Evolutionary conservation across 2,888 invertebrate genomes (phyloP).

Genomic region (Drosophila merina): DNA sequence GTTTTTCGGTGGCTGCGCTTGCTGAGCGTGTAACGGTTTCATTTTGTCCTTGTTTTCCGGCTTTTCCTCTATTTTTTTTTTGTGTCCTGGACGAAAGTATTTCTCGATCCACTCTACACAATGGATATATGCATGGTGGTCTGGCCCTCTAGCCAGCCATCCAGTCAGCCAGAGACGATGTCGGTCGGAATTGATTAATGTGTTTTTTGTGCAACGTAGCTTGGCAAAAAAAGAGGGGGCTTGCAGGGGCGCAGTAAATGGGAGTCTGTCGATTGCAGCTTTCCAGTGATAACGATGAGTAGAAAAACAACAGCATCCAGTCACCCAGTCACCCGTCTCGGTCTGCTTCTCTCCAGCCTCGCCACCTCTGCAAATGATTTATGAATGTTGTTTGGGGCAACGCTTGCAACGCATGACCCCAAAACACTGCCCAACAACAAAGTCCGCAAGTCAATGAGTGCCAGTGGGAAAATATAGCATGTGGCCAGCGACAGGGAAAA

Average conservation of each 20-base stretch:
- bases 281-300: constrained; percentile 75
- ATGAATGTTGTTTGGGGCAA: constrained; percentile 72
- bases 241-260: background rate
- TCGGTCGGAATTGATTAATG: constrained; percentile 75
- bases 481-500: constrained; percentile 17
- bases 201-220: constrained; percentile 59
- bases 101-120: constrained; percentile 50
- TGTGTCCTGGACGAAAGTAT: constrained; percentile 13
- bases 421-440: constrained; percentile 55
- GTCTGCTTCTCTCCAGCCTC: background rate
- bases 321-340: background rate
- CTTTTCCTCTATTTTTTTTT: constrained; percentile 23
- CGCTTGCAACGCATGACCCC: constrained; percentile 73
- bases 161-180: constrained; percentile 38
- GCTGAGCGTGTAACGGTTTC: constrained; percentile 68
- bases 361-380: constrained; percentile 62
- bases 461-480: constrained; percentile 56
- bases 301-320: constrained; percentile 44
- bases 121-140: constrained; percentile 41
- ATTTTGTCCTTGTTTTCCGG: constrained; percentile 48
- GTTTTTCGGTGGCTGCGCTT: constrained; percentile 37
- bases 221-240: constrained; percentile 17
- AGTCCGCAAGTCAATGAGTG: constrained; percentile 69
- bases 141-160: constrained; percentile 20
- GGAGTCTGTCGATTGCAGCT: constrained; percentile 69